Conservation (phyloP, 2,113 vertebrate species). For the Pseudorhombus dupliciocellatus region DNA sequence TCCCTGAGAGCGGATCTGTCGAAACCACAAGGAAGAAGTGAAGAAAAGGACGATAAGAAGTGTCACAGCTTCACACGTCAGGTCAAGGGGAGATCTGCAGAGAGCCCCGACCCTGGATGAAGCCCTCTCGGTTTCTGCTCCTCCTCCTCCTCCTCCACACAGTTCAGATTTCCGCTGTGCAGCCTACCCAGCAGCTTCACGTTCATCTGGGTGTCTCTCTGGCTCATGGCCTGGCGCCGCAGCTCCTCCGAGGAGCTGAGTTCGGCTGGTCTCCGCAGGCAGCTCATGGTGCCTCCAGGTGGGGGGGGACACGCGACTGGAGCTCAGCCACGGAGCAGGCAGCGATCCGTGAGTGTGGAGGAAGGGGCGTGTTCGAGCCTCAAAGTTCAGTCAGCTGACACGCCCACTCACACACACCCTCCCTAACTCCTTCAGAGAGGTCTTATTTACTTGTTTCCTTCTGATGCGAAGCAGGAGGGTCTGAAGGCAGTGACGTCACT, state of each 20-base stretch:
- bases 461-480: too few relatives aligned
- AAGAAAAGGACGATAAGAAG: neutral
- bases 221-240: slow-evolving; percentile 22
- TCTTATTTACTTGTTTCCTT: too few relatives aligned
- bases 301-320: neutral
- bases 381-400: slow-evolving; percentile 55
- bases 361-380: slow-evolving; percentile 60
- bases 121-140: neutral
- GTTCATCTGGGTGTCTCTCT: slow-evolving; percentile 56
- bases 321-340: slow-evolving; percentile 2
- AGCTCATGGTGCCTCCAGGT: slow-evolving; percentile 66
- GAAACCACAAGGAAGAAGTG: neutral
- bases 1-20: neutral
- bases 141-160: neutral
- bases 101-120: neutral
- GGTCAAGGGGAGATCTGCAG: neutral
- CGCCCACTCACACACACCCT: neutral
- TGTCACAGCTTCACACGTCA: neutral
- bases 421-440: too few relatives aligned
- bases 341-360: neutral
- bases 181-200: slow-evolving; percentile 75
- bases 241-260: slow-evolving; percentile 73
- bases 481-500: too few relatives aligned
- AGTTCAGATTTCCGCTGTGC: neutral
- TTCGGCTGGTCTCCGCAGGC: slow-evolving; percentile 54